phyloP scores from a whole-genome alignment of 2,888 invertebrate genomes.

The Agriopis aurantiaria region DNA sequence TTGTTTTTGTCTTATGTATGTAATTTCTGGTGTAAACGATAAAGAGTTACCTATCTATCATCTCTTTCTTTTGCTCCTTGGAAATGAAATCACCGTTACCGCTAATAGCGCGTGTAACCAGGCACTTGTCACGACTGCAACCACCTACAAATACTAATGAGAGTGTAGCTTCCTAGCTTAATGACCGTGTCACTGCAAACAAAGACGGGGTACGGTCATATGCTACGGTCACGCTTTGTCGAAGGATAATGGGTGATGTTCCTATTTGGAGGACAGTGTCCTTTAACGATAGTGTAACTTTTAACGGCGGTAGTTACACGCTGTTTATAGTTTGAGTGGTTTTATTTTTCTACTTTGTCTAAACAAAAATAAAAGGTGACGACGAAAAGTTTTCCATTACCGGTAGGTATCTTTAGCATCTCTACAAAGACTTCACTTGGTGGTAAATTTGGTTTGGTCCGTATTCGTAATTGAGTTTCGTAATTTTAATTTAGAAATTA shows the following conservation, averaged over 20 bases:
- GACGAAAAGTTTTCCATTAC: background rate
- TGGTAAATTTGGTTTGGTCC: too few species aligned
- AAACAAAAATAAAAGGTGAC: constrained; percentile 15
- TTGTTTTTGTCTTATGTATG: too few species aligned
- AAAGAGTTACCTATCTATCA: background rate
- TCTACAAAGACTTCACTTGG: background rate
- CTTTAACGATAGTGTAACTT: constrained; percentile 46
- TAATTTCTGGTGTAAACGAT: too few species aligned
- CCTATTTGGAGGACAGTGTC: constrained; percentile 48
- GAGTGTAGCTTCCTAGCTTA: constrained; percentile 56
- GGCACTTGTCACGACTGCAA: constrained; percentile 54
- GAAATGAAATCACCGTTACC: constrained; percentile 47
- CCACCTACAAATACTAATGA: constrained; percentile 61
- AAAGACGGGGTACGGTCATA: constrained; percentile 45
- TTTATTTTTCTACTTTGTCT: constrained; percentile 11
- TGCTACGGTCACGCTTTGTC: constrained; percentile 43
- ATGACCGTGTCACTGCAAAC: constrained; percentile 60
- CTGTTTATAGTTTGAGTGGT: constrained; percentile 24
- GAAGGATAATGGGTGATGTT: constrained; percentile 47
- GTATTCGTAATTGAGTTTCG: too few species aligned
- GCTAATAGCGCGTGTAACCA: constrained; percentile 46
- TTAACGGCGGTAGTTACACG: constrained; percentile 30
- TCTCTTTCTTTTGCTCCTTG: constrained; percentile 13
- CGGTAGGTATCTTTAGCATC: background rate
- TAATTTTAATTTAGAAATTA: too few species aligned